These are phyloP conservation scores for Sycon ciliatum DNA, from an alignment of 37 sponge, comb jelly and placozoan genomes.

Conservation along the genomic window DNA sequence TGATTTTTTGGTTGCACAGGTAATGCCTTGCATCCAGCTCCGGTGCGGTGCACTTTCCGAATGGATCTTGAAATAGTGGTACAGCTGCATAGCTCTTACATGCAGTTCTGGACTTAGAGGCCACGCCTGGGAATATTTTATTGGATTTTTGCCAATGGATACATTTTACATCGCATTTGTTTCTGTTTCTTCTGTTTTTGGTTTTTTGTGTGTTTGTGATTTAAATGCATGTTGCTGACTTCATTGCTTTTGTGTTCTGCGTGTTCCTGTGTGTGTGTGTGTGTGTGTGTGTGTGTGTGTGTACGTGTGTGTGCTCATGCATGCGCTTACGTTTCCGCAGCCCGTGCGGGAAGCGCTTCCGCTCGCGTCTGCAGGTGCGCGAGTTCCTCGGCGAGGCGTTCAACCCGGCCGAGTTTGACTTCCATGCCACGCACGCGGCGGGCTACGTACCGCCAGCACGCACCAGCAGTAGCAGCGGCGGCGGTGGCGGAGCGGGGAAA, in stretches of 20 bases:
- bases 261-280: too few relatives aligned
- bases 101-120: too few relatives aligned
- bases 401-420: slow-evolving; percentile 66
- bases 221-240: slow-evolving; percentile 11
- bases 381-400: slow-evolving; percentile 52
- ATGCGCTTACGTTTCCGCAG: slow-evolving; percentile 23
- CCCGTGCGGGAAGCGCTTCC: slow-evolving; percentile 74
- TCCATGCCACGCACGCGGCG: slow-evolving; percentile 24
- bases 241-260: background rate
- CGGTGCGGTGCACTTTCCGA: too few relatives aligned
- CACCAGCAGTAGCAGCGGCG: too few relatives aligned
- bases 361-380: slow-evolving; percentile 77
- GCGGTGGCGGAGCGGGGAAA: too few relatives aligned
- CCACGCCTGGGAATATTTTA: background rate
- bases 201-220: slow-evolving; percentile 15
- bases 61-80: too few relatives aligned
- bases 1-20: too few relatives aligned
- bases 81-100: too few relatives aligned
- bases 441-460: too few relatives aligned
- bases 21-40: too few relatives aligned
- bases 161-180: too few relatives aligned
- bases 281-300: slow-evolving; percentile 19
- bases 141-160: background rate
- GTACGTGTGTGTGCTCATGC: slow-evolving; percentile 16
- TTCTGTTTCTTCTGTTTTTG: background rate